phyloP scores from a whole-genome alignment of 2,888 invertebrate species.

The Drosophila kambysellisi region DNA sequence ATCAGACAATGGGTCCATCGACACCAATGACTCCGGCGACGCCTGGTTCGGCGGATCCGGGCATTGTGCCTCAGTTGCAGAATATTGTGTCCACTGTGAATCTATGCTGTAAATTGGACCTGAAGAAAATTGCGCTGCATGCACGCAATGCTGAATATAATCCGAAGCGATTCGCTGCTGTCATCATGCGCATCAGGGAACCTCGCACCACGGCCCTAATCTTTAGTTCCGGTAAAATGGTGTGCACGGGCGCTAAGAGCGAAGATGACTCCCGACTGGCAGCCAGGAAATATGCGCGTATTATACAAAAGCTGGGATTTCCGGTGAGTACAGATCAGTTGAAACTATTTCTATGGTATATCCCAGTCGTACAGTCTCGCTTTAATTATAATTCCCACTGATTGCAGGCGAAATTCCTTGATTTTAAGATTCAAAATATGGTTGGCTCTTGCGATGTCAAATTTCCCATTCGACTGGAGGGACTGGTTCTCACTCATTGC shows the following conservation, averaged over 20 bases:
- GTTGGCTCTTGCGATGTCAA: constrained; percentile 92
- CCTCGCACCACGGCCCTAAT: constrained; percentile 93
- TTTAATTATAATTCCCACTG: neutral
- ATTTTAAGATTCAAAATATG: constrained; percentile 94
- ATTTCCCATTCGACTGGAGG: constrained; percentile 91
- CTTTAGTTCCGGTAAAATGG: constrained; percentile 94
- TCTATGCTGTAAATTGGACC: constrained; percentile 96
- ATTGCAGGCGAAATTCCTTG: constrained; percentile 91
- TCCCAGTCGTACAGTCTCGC: neutral
- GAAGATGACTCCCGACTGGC: constrained; percentile 92
- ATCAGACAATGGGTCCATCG: constrained; percentile 89
- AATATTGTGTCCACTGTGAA: constrained; percentile 99
- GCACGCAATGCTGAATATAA: constrained; percentile 99
- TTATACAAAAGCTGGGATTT: constrained; percentile 93
- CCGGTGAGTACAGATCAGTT: constrained; percentile 85
- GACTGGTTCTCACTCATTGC: constrained; percentile 90
- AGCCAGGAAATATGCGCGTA: constrained; percentile 93
- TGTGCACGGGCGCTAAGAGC: constrained; percentile 93
- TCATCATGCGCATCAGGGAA: constrained; percentile 97
- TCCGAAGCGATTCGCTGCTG: constrained; percentile 99
- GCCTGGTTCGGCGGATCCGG: constrained; percentile 96
- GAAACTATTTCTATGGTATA: neutral
- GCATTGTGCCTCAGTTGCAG: constrained; percentile 93
- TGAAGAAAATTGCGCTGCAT: constrained; percentile 98
- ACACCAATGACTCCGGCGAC: constrained; percentile 96